Evolutionary conservation across 37 sponge, comb jelly and placozoan genomes (phyloP).

Genomic region (Geodia barretti): DNA sequence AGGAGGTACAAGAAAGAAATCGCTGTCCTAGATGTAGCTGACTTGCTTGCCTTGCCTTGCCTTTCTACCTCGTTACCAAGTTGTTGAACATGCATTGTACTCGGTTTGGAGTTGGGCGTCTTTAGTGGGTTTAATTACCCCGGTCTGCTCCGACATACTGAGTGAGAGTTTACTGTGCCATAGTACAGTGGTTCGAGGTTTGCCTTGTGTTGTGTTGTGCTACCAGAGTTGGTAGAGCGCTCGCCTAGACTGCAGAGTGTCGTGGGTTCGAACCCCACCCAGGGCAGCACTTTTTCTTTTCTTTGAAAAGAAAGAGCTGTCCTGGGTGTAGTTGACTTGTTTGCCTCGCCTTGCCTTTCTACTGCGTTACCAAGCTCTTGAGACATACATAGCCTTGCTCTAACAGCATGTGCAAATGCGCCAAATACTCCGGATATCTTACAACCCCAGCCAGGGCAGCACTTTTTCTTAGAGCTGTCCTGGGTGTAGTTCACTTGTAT

Average conservation of each 20-base stretch:
- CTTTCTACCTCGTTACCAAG: not conserved
- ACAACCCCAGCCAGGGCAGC: no score
- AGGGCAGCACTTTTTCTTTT: not conserved
- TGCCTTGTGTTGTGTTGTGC: not conserved
- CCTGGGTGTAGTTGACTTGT: no score
- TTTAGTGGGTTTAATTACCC: not conserved
- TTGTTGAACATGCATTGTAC: not conserved
- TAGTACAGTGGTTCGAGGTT: not conserved
- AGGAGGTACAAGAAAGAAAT: no score
- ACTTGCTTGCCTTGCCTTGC: not conserved
- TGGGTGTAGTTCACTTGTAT: no score
- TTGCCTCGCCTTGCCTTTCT: no score
- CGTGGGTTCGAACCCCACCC: not conserved
- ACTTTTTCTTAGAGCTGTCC: no score
- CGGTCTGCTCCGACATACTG: not conserved
- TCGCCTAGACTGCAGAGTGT: not conserved
- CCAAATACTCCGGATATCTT: no score
- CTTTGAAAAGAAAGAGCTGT: no score
- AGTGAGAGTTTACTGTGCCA: no score
- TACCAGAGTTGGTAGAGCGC: not conserved
- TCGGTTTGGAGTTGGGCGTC: not conserved
- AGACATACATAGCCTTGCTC: no score
- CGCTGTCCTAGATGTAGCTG: not conserved
- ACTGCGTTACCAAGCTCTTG: no score
- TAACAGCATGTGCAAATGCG: no score